Evolutionary conservation across 2,888 invertebrate species (phyloP), one percentile per base, ranked within the genome.

Genomic region (Agrotis segetum): DNA sequence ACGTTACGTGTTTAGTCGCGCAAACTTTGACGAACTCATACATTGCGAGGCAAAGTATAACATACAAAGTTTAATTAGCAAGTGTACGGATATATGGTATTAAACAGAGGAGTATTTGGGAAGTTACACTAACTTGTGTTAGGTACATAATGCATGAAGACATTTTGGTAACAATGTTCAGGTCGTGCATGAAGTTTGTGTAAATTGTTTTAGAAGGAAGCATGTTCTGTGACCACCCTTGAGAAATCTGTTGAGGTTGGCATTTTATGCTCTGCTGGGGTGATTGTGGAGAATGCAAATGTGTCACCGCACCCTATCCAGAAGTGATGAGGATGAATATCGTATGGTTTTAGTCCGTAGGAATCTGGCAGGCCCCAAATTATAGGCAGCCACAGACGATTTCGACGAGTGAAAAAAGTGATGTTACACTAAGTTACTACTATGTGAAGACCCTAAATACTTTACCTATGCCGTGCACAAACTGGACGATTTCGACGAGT

Each of bases 31-130:
- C 68, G 50, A 83, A 73, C 79, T 84, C 74, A 79, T 77, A 82
- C 80, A 85, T 80, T 83, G 67, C 63, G 49, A 44, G 67, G 73
- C 71, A 81, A 79, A 81, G 76, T 84, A 62, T 82, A 79, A 74
- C 83, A 71, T 82, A 73, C 67, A 44, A 80, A 84, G 83, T 85
- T 83, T 83, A 85, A 84, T 84, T 84, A 84, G 71, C 78, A 69
- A 83, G 85, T 78, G 63, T 78, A 68, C 67, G 69, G 65, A 77
- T 71, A 77, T 71, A 58, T 71, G 29, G 58, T 68, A 77, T 65
- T 75, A 74, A 82, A 73, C 72, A 71, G 60, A 71, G 52, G 44
- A 56, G 49, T 77, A 71, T 85, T 74, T 84, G 62, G 34, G 47
- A 73, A 76, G 76, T 84, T 73, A 61, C 62, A 62, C 46, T 74